Conservation (phyloP, 2,797 vertebrate genomes). For the Sebastes diploproa region DNA sequence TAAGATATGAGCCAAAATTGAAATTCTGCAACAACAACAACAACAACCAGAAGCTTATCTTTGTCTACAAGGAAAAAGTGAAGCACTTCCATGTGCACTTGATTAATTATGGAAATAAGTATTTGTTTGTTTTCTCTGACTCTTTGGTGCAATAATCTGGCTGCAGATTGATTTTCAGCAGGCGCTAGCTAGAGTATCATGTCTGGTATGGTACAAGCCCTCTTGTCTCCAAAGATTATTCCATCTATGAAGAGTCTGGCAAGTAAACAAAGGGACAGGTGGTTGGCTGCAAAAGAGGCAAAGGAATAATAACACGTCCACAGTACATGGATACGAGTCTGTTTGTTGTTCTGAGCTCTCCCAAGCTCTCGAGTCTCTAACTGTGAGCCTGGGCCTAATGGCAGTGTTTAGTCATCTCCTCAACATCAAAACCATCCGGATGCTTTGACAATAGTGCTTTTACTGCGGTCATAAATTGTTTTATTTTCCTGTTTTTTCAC, state of each 20-base stretch:
- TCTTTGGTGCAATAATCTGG: constrained; percentile 63
- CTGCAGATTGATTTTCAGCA: constrained; percentile 63
- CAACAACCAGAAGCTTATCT: constrained; percentile 43
- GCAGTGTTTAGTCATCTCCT: constrained; percentile 38
- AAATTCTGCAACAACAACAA: constrained; percentile 27
- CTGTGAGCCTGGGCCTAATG: constrained; percentile 51
- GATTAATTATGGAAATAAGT: constrained; percentile 73
- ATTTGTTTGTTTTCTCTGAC: constrained; percentile 67
- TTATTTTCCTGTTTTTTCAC: background rate
- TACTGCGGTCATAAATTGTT: background rate
- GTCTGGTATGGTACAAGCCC: constrained; percentile 60
- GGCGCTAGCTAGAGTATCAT: constrained; percentile 64
- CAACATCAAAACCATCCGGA: constrained; percentile 31
- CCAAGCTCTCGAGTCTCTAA: constrained; percentile 24
- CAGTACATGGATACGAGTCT: constrained; percentile 52
- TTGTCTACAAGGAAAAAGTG: constrained; percentile 38
- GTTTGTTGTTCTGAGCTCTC: constrained; percentile 60
- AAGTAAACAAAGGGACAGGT: constrained; percentile 76
- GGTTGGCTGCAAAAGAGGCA: constrained; percentile 67
- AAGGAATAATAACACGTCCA: constrained; percentile 63
- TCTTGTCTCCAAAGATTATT: constrained; percentile 69
- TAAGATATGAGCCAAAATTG: constrained; percentile 3
- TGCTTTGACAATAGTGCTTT: constrained; percentile 24
- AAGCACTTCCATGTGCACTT: constrained; percentile 56
- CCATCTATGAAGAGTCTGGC: constrained; percentile 74